phyloP scores from a whole-genome alignment of 2,797 vertebrate species.

The Argya squamiceps region DNA sequence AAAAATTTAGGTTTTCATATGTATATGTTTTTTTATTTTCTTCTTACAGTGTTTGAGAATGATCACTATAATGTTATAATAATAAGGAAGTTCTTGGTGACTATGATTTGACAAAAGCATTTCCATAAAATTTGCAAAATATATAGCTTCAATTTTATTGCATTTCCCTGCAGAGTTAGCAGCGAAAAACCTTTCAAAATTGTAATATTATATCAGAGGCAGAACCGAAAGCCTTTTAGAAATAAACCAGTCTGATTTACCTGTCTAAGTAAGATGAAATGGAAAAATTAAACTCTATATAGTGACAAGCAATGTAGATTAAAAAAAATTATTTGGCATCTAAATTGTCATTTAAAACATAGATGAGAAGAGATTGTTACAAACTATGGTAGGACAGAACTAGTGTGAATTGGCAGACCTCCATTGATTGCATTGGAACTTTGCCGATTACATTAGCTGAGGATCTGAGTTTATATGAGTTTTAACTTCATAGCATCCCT shows the following conservation, averaged over 20 bases:
- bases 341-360: slow-evolving; percentile 19
- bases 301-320: neutral
- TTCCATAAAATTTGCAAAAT: slow-evolving; percentile 25
- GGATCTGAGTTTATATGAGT: slow-evolving; percentile 29
- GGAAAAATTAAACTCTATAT: neutral
- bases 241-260: slow-evolving; percentile 27
- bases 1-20: neutral
- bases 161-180: neutral
- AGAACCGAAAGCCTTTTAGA: slow-evolving; percentile 18
- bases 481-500: slow-evolving; percentile 33
- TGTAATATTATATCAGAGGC: neutral
- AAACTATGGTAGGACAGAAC: neutral
- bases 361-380: slow-evolving; percentile 1
- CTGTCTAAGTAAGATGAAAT: slow-evolving; percentile 17
- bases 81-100: neutral
- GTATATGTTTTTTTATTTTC: neutral
- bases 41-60: neutral
- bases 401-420: slow-evolving; percentile 26
- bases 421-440: slow-evolving; percentile 41
- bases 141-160: slow-evolving; percentile 29
- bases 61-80: neutral
- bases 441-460: slow-evolving; percentile 43
- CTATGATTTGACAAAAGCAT: neutral
- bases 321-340: slow-evolving; percentile 8
- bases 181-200: slow-evolving; percentile 3